Evolutionary conservation across 2,797 vertebrate species (phyloP), one percentile per base, ranked within the genome.

Genomic region (Menidia menidia): DNA sequence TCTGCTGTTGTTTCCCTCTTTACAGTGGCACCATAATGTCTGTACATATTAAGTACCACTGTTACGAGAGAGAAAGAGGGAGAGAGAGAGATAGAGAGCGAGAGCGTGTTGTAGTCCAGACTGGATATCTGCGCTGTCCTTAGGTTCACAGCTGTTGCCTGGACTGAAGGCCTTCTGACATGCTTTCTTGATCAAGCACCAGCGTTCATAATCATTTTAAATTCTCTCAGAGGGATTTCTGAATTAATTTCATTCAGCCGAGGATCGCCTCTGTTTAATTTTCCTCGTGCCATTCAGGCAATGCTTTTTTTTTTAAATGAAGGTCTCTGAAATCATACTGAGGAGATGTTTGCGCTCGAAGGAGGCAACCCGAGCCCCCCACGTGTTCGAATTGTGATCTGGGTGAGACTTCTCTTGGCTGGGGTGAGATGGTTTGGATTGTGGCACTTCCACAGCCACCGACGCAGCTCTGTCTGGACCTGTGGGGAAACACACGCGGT

Each of bases 391-490:
- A 94, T 83, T 0, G 94, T 93, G 16, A 95, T 80, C 81, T 95
- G 95, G 15, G 95, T 95, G 77, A 90, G 74, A 0, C 88, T 94
- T 6, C 82, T 91, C 78, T 94, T 94, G 51, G 89, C 75, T 41
- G 95, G 92, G 61, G 76, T 93, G 60, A 94, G 89, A 62, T 93
- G 93, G 35, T 87, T 94, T 68, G 93, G 94, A 53, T 85, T 75
- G 69, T 92, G 92, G 92, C 95, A 95, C 64, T 79, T 95, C 80
- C 92, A 90, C 44, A 96, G 80, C 19, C 92, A 91, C 6, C 94
- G 92, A 77, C 94, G 94, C 73, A 96, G 88, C 85, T 96, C 96
- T 0, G 92, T 77, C 72, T 96, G 96, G 41, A 97, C 96, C 96
- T 97, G 90, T 31, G 74, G 43, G 57, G 6, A 67, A 61, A 63